Conservation (phyloP, 2,888 invertebrate species). For the Leucophenga maculata region DNA sequence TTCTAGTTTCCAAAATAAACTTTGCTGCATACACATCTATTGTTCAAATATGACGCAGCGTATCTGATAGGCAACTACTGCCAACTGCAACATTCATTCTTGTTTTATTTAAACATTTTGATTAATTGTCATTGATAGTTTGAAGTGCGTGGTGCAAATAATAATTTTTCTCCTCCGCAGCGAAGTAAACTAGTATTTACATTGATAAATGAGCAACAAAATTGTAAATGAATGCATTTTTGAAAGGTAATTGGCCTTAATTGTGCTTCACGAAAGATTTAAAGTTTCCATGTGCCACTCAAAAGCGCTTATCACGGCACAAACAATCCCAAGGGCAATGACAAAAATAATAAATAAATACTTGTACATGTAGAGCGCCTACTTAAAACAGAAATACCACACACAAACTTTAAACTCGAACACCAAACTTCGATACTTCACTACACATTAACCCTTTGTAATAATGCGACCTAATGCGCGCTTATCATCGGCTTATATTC, state of each 20-base stretch:
- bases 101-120: constrained; percentile 40
- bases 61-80: too few species aligned
- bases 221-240: constrained; percentile 7
- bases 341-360: not conserved
- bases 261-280: not conserved
- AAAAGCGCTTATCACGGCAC: too few species aligned
- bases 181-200: not conserved
- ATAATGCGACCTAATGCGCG: constrained; percentile 16
- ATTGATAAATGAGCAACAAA: constrained; percentile 13
- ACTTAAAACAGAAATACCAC: not conserved
- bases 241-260: constrained; percentile 24
- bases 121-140: constrained; percentile 47
- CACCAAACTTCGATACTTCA: not conserved
- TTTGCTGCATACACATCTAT: too few species aligned
- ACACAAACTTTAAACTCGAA: constrained; percentile 8
- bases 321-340: constrained; percentile 19
- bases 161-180: not conserved
- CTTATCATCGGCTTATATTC: constrained; percentile 23
- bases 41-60: too few species aligned
- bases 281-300: too few species aligned
- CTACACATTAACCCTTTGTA: constrained; percentile 4
- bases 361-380: too few species aligned
- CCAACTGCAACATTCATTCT: too few species aligned
- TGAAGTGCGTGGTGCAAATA: not conserved
- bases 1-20: too few species aligned